Percentiles rank a stretch among this genome's conserved stretches.
phyloP scores from a whole-genome alignment of 2,888 invertebrate species.

The Drosophila subquinaria region DNA sequence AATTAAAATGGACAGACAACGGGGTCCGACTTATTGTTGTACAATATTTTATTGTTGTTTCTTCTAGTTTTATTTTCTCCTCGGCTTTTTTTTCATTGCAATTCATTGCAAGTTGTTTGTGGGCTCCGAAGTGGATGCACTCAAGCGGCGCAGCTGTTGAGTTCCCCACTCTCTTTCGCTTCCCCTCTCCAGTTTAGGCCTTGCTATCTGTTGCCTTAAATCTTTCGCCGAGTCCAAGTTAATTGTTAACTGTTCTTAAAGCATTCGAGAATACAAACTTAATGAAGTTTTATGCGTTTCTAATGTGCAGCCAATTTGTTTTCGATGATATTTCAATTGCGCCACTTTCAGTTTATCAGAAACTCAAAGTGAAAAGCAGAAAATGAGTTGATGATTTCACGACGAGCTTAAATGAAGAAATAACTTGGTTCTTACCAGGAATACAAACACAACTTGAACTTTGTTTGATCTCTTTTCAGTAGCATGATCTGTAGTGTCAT shows the following conservation, averaged over 20 bases:
- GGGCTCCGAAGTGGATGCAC: slow-evolving; percentile 62
- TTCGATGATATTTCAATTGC: slow-evolving; percentile 70
- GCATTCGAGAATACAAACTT: slow-evolving; percentile 47
- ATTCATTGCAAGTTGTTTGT: slow-evolving; percentile 64
- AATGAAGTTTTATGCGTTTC: slow-evolving; percentile 78
- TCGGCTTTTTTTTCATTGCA: slow-evolving; percentile 56
- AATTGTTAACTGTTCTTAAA: slow-evolving; percentile 57
- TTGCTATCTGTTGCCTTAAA: slow-evolving; percentile 56
- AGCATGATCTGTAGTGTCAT: slow-evolving; percentile 9
- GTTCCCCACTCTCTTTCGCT: background rate
- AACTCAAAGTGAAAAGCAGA: slow-evolving; percentile 21
- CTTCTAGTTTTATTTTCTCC: slow-evolving; percentile 42
- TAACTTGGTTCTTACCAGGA: slow-evolving; percentile 8
- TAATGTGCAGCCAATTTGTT: slow-evolving; percentile 72
- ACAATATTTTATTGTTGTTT: slow-evolving; percentile 49
- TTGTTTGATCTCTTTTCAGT: slow-evolving; percentile 18
- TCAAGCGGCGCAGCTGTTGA: slow-evolving; percentile 68
- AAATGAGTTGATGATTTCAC: slow-evolving; percentile 11
- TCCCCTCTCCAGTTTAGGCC: slow-evolving; percentile 25
- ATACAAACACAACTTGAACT: slow-evolving; percentile 19
- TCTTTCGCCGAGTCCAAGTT: slow-evolving; percentile 55
- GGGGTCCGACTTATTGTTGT: slow-evolving; percentile 49
- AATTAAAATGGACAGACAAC: slow-evolving; percentile 32
- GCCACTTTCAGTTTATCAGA: slow-evolving; percentile 25
- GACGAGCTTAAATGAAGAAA: slow-evolving; percentile 10